Conservation (phyloP, 2,888 invertebrate species). For the Phortica magna region DNA sequence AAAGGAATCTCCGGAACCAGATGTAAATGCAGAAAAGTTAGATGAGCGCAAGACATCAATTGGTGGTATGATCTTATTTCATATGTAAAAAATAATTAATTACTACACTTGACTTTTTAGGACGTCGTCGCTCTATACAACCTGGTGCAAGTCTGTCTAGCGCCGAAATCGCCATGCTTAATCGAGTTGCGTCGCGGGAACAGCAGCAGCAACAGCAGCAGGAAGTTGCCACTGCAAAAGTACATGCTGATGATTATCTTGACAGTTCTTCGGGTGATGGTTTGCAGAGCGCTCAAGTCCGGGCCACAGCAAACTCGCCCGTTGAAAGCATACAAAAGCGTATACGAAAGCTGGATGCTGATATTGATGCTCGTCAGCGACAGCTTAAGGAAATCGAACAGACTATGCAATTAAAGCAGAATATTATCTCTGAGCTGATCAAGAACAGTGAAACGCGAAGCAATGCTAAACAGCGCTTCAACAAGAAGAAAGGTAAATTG, state of each 20-base stretch:
- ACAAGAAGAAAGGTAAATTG: slow-evolving; percentile 82
- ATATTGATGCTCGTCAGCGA: slow-evolving; percentile 83
- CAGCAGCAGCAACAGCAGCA: slow-evolving; percentile 53
- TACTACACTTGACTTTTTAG: slow-evolving; percentile 45
- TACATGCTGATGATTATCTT: slow-evolving; percentile 66
- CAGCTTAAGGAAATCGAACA: slow-evolving; percentile 85
- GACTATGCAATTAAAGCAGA: slow-evolving; percentile 86
- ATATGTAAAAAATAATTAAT: slow-evolving; percentile 10
- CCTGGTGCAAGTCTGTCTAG: slow-evolving; percentile 82
- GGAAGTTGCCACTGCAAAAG: slow-evolving; percentile 50
- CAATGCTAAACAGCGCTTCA: slow-evolving; percentile 81
- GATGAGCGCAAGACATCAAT: slow-evolving; percentile 62
- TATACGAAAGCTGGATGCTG: slow-evolving; percentile 76
- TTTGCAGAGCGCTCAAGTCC: slow-evolving; percentile 57
- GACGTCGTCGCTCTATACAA: slow-evolving; percentile 81
- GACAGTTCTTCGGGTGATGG: slow-evolving; percentile 68
- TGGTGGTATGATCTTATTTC: slow-evolving; percentile 53
- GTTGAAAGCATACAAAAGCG: slow-evolving; percentile 75
- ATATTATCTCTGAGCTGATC: slow-evolving; percentile 84
- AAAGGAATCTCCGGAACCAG: slow-evolving; percentile 40
- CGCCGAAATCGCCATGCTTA: slow-evolving; percentile 81
- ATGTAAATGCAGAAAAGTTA: slow-evolving; percentile 44
- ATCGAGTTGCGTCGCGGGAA: slow-evolving; percentile 80
- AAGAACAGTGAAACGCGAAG: slow-evolving; percentile 81
- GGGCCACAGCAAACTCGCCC: slow-evolving; percentile 65